Conservation (phyloP, 2,113 vertebrate genomes). For the Seriola dumerili region DNA sequence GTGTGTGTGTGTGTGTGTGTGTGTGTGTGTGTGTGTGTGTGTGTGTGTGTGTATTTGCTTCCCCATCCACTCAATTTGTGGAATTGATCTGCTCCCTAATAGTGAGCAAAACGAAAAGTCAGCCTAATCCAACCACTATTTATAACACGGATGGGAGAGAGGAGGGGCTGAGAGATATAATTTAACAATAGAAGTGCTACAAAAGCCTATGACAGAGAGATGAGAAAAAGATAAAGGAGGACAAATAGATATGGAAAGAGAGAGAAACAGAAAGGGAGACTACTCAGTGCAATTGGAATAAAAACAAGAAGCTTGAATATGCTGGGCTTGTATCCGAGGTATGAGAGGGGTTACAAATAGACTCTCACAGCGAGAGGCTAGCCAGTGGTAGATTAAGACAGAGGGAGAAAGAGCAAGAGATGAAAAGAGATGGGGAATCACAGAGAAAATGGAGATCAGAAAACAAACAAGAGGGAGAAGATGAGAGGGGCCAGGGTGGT, state of each 20-base stretch:
- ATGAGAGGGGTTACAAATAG: constrained; percentile 24
- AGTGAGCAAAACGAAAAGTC: constrained; percentile 73
- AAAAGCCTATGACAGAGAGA: constrained; percentile 40
- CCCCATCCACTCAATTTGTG: constrained; percentile 74
- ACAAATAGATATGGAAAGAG: constrained; percentile 23
- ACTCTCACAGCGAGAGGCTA: constrained; percentile 13
- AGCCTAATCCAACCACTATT: constrained; percentile 64
- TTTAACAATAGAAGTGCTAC: constrained; percentile 39
- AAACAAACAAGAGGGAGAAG: constrained; percentile 23
- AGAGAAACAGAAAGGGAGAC: constrained; percentile 6
- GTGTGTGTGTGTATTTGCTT: constrained; percentile 36
- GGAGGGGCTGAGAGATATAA: constrained; percentile 8
- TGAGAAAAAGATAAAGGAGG: constrained; percentile 32
- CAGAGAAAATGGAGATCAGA: constrained; percentile 55
- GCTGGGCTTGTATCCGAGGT: constrained; percentile 15
- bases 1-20: constrained; percentile 44
- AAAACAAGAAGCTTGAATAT: constrained; percentile 26
- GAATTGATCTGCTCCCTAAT: constrained; percentile 76
- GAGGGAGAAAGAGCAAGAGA: constrained; percentile 6
- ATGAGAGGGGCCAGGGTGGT: constrained; percentile 22
- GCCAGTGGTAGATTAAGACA: constrained; percentile 37
- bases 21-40: constrained; percentile 48
- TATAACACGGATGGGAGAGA: constrained; percentile 49
- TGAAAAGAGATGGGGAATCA: constrained; percentile 11
- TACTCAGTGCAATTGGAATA: constrained; percentile 14